A percentile compares a stretch with the other conserved stretches of the same genome.
These are phyloP conservation scores for Ploceus nigricollis DNA, from an alignment of 2,113 vertebrate genomes.

Conservation along the genomic window DNA sequence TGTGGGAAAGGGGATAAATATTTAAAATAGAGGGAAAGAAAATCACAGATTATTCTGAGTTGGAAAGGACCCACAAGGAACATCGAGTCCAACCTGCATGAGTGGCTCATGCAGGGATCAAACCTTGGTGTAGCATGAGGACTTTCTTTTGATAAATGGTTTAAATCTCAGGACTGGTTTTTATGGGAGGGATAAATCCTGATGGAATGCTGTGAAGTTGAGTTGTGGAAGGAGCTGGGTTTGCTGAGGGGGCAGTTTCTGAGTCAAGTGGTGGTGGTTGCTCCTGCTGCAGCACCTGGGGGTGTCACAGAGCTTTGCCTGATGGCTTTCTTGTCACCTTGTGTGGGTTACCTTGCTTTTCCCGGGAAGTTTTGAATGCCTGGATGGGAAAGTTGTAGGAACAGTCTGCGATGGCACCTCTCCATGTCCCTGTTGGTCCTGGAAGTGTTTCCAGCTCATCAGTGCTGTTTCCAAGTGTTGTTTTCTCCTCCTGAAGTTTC, in stretches of 20 bases:
- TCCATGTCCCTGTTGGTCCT: background rate
- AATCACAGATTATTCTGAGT: background rate
- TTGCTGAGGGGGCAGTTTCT: background rate
- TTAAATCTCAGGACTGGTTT: background rate
- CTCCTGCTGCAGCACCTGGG: background rate
- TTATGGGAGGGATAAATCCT: background rate
- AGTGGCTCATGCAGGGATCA: background rate
- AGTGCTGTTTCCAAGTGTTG: background rate
- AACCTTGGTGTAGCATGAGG: background rate
- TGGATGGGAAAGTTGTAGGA: background rate
- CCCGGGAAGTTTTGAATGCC: background rate
- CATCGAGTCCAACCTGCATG: rapidly evolving
- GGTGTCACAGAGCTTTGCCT: background rate
- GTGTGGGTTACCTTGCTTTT: background rate
- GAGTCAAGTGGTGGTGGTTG: rapidly evolving
- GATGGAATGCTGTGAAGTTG: rapidly evolving
- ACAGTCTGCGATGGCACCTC: background rate
- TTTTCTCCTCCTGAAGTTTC: background rate
- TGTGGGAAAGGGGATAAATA: background rate
- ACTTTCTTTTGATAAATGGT: background rate
- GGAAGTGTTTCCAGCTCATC: background rate
- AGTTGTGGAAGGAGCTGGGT: background rate
- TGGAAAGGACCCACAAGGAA: background rate
- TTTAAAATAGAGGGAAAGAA: background rate
- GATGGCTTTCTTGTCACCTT: rapidly evolving